These are phyloP conservation scores for Cettia cetti DNA, from an alignment of 2,113 vertebrate species.

Conservation along the genomic window DNA sequence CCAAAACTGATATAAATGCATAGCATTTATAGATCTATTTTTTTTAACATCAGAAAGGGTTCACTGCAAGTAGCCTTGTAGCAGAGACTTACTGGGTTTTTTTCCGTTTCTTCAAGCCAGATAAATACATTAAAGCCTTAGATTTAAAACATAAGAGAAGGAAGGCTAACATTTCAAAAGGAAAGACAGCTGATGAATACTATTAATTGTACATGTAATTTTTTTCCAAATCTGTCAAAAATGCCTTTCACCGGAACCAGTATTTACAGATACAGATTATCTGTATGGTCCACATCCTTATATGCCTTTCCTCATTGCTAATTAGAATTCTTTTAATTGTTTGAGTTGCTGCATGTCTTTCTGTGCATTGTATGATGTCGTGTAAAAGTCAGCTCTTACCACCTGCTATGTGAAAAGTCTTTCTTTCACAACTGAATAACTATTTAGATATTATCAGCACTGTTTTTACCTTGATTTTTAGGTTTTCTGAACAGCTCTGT, in stretches of 20 bases:
- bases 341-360: not conserved
- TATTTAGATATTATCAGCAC: not conserved
- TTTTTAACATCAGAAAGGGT: not conserved
- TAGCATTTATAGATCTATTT: not conserved
- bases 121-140: not conserved
- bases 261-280: not conserved
- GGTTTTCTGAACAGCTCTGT: not conserved
- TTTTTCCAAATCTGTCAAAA: not conserved
- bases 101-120: not conserved
- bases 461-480: not conserved
- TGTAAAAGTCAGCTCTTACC: fast-evolving
- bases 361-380: not conserved
- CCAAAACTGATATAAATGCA: not conserved
- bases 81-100: not conserved
- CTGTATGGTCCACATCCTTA: fast-evolving
- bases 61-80: not conserved
- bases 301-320: not conserved
- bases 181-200: not conserved
- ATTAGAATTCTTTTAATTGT: not conserved
- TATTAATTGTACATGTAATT: not conserved
- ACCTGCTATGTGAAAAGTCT: not conserved
- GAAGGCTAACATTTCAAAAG: not conserved
- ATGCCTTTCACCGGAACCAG: not conserved
- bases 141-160: not conserved
- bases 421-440: not conserved